Conservation (phyloP, 2,113 vertebrate species). For the Nyctereutes procyonoides region DNA sequence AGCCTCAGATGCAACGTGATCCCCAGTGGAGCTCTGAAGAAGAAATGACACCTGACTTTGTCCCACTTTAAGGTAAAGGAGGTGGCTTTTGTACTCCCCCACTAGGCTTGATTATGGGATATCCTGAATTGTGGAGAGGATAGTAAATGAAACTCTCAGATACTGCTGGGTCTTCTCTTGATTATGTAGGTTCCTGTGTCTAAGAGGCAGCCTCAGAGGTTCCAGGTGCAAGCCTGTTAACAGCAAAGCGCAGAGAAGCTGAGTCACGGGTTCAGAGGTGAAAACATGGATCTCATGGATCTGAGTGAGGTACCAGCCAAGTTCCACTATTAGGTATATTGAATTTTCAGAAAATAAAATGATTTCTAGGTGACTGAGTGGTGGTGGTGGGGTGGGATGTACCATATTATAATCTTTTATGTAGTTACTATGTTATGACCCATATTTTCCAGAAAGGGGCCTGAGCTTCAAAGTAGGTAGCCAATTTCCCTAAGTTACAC, state of each 20-base stretch:
- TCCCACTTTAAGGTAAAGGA: neutral
- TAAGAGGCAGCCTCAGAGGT: neutral
- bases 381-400: neutral
- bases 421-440: neutral
- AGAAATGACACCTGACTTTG: neutral
- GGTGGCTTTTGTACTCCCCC: neutral
- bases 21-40: neutral
- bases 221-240: neutral
- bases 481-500: neutral
- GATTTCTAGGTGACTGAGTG: neutral
- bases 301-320: fast-evolving
- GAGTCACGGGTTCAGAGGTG: neutral
- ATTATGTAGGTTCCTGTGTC: neutral
- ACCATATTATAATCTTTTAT: neutral
- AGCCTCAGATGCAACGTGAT: fast-evolving
- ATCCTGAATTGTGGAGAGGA: fast-evolving
- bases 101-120: neutral
- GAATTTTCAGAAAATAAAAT: neutral
- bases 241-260: neutral
- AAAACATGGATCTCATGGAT: neutral
- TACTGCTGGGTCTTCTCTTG: neutral
- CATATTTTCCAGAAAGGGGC: neutral
- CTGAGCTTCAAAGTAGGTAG: neutral
- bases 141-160: neutral
- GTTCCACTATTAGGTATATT: neutral